Evolutionary conservation across 1,140 invertebrate genomes (phyloP).

Genomic region (Bombus sibiricus): DNA sequence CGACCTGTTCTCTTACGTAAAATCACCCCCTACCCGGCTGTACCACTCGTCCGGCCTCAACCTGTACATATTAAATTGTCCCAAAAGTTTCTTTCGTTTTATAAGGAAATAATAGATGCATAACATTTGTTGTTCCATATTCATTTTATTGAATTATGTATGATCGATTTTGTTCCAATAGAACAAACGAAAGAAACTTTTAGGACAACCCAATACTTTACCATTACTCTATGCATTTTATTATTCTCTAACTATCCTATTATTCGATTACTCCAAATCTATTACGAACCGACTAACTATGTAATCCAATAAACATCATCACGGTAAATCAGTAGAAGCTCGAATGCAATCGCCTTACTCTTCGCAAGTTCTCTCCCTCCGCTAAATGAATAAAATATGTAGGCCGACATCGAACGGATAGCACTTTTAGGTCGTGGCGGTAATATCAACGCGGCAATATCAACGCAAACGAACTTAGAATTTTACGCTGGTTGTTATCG

Average conservation of each 20-base stretch:
- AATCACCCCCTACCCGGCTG: too few relatives aligned
- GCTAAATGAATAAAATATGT: conserved; percentile 1
- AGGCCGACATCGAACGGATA: not conserved
- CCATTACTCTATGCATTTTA: not conserved
- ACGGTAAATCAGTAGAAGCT: not conserved
- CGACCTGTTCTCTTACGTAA: too few relatives aligned
- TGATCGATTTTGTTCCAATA: too few relatives aligned
- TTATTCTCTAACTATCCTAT: not conserved
- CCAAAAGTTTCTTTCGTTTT: too few relatives aligned
- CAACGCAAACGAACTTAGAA: not conserved
- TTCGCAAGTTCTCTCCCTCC: not conserved
- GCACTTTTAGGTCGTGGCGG: not conserved
- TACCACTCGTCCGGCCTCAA: fast-evolving
- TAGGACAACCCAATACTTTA: too few relatives aligned
- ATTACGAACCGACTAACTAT: not conserved
- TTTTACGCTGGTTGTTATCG: not conserved
- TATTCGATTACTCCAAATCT: not conserved
- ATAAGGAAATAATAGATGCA: too few relatives aligned
- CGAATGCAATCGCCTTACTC: not conserved
- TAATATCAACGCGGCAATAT: not conserved
- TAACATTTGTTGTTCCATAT: too few relatives aligned
- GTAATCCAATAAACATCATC: not conserved
- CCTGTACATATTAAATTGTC: too few relatives aligned
- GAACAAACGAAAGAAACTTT: too few relatives aligned
- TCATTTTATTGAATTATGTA: too few relatives aligned